Percentiles rank a stretch among this genome's conserved stretches.
These are phyloP conservation scores for Margarornis squamiger DNA, from an alignment of 2,797 vertebrate genomes.

Conservation along the genomic window DNA sequence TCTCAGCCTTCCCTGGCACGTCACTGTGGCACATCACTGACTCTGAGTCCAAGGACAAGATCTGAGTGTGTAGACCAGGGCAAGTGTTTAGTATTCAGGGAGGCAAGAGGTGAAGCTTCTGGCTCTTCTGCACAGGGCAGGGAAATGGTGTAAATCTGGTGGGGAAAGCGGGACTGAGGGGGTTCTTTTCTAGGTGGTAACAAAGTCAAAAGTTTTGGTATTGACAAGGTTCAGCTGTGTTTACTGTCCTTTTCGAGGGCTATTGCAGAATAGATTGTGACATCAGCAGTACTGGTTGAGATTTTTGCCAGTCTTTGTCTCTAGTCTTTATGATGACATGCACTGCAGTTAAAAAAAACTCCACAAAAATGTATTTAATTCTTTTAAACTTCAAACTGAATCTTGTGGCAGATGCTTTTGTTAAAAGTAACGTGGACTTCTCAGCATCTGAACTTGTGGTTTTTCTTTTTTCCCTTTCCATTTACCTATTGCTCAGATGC, in stretches of 20 bases:
- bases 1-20: fast-evolving
- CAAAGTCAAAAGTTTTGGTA: neutral
- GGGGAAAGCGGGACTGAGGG: neutral
- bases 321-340: neutral
- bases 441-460: neutral
- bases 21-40: fast-evolving
- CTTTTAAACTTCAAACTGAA: neutral
- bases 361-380: neutral
- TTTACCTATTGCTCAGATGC: neutral
- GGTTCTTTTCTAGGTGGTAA: neutral
- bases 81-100: neutral
- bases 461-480: neutral
- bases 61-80: fast-evolving
- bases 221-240: neutral
- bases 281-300: neutral
- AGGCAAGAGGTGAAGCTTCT: neutral
- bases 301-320: neutral
- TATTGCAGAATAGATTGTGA: neutral
- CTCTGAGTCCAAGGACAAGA: neutral
- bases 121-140: neutral
- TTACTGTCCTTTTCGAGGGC: neutral
- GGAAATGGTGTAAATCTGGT: neutral
- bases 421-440: neutral
- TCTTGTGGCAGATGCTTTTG: neutral
- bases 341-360: neutral